phyloP scores from a whole-genome alignment of 2,888 invertebrate species.

The Thelaira solivaga region DNA sequence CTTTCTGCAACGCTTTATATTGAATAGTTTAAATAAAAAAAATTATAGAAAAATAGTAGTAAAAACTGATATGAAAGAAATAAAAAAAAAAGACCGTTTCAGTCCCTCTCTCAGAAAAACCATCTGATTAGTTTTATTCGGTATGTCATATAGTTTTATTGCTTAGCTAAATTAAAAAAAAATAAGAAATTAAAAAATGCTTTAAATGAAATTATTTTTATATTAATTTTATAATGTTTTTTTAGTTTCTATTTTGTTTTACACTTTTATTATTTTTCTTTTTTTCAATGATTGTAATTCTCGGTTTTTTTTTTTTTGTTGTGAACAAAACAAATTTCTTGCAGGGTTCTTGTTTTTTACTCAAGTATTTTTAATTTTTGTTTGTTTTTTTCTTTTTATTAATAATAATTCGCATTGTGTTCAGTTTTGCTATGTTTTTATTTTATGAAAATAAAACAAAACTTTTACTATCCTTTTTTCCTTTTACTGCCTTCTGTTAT shows the following conservation, averaged over 20 bases:
- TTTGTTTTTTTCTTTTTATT: constrained; percentile 64
- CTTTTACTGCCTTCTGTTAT: not conserved
- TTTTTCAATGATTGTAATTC: constrained; percentile 16
- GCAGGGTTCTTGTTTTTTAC: constrained; percentile 55
- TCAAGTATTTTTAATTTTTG: no score
- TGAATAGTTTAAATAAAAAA: no score
- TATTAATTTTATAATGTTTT: not conserved
- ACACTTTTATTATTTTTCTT: constrained; percentile 12
- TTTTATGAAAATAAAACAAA: not conserved
- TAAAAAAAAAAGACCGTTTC: no score
- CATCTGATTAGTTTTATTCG: no score
- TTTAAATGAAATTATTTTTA: not conserved
- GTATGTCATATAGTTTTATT: constrained; percentile 1
- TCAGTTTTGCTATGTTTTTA: not conserved
- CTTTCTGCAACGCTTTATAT: no score
- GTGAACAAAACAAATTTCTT: constrained; percentile 41
- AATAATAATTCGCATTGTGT: not conserved
- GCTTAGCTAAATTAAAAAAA: no score
- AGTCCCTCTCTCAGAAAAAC: no score
- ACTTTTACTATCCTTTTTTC: not conserved
- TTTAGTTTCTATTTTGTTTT: constrained; percentile 37
- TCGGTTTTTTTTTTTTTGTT: constrained; percentile 11
- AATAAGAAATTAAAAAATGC: constrained; percentile 26
- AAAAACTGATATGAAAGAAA: no score
- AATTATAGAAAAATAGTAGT: no score